Evolutionary conservation across 1,140 invertebrate genomes (phyloP), one percentile per base, ranked within the genome.

Genomic region (Drosophila truncata): DNA sequence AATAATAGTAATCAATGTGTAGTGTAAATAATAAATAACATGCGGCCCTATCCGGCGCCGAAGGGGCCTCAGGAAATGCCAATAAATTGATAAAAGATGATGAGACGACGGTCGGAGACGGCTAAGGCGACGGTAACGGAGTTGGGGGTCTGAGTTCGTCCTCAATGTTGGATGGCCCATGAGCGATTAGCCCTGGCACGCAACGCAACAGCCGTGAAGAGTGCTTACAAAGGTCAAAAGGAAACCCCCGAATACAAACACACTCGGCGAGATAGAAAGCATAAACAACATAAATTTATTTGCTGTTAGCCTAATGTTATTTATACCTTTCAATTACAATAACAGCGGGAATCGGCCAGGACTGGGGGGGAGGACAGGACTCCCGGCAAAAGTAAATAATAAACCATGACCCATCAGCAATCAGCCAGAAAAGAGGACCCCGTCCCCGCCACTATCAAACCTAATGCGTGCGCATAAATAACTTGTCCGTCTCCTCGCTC

Each of bases 251-350:
- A 59, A 47, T 55, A 69, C 78, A 74, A 73, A 64, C 70, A 57
- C 70, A 75, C 52, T 66, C 62, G 61, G 58, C 62, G 52, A 78
- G 55, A 66, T 57, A 81, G 61, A 62, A 52, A 79, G 73, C 75
- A 67, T 85, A 77, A 74, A 77, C 80, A 83, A 80, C 84, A 88
- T 88, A 80, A 88, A 90, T 90, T 90, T 90, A 90, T 90, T 90
- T 90, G 86, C 85, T 82, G 78, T 90, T 90, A 85, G 86, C 85
- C 82, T 90, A 90, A 90, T 90, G 85, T 90, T 90, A 90, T 90
- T 90, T 90, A 90, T 90, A 91, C 82, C 85, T 79, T 90, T 90
- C 85, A 90, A 90, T 91, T 90, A 90, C 78, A 85, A 88, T 90
- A 82, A 88, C 85, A 85, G 78, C 81, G 42, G 63, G 57, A 46